Base-by-base conservation (phyloP, 2,888 invertebrate genomes). In the Metallyticus violacea region DNA sequence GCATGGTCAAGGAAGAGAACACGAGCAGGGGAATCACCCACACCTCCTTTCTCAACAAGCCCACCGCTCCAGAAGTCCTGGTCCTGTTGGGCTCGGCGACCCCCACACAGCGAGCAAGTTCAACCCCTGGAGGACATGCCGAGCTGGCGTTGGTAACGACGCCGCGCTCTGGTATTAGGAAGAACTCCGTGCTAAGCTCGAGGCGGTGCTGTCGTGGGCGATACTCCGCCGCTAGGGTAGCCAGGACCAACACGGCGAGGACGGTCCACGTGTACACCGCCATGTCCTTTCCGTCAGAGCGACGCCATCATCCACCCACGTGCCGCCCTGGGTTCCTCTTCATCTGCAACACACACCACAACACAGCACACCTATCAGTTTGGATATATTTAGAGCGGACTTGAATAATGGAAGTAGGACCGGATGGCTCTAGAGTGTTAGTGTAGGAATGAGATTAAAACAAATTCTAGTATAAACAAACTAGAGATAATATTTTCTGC, bases 1-100 rank as follows among this genome's bases (percentile, higher is more conserved):
- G 92, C 95, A 98, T 97, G 89, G 97, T 96, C 40, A 97, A 94
- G 77, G 96, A 95, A 86, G 97, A 96, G 88, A 98, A 93, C 26
- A 97, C 96, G 87, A 98, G 94, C 85, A 98, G 94, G 1, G 98
- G 98, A 89, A 98, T 95, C 77, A 98, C 97, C 99, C 99, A 98
- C 26, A 96, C 94, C 91, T 97, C 97, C 89, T 95, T 93, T 86
- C 97, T 93, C 83, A 96, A 91, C 85, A 92, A 91, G 5, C 88
- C 88, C 7, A 77, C 26, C 9, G 81, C 40, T 30, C 77, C 77
- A 22, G 25, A 7, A 26, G 28, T 78, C 26, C 78, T 27, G 80
- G 80, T 85, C 28, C 79, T 77, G 62, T 85, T 85, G 27, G 27
- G 15, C 26, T 30, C 80, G 4, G 26, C 76, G 2, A 40, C 85